Percentiles rank a stretch among this genome's conserved stretches.
Evolutionary conservation across 2,888 invertebrate species (phyloP).

Genomic region (Capitulum mitella): DNA sequence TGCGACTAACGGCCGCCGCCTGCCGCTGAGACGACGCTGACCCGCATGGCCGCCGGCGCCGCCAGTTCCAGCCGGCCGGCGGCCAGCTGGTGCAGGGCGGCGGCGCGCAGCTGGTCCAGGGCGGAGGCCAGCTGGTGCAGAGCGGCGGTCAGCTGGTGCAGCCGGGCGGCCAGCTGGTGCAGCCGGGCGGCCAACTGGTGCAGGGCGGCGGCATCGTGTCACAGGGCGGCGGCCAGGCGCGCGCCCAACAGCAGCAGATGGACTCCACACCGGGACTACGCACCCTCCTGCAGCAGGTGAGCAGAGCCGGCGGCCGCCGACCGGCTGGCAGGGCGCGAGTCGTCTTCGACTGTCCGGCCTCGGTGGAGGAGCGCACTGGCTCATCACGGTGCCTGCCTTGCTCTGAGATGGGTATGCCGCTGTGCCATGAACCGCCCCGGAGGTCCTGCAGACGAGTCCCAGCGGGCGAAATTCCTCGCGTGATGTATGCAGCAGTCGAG

Average conservation of each 20-base stretch:
- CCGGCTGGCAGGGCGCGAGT: no score
- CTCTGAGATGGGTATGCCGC: no score
- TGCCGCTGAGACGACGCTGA: no score
- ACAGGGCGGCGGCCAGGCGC: not conserved
- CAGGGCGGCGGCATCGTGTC: not conserved
- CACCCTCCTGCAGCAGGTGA: conserved; percentile 21
- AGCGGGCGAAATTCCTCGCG: no score
- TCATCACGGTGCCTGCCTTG: no score
- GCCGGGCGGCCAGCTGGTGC: not conserved
- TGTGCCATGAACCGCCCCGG: no score
- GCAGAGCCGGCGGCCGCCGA: no score
- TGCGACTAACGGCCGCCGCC: no score
- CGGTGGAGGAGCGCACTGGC: no score
- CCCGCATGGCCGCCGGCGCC: not conserved
- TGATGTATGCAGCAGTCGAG: no score
- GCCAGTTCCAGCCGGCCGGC: not conserved
- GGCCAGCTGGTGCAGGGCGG: not conserved
- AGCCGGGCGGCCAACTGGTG: not conserved
- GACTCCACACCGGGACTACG: conserved; percentile 12
- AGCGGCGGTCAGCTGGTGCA: not conserved
- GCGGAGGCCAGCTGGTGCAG: not conserved
- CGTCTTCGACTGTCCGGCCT: no score
- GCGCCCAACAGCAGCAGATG: conserved; percentile 21
- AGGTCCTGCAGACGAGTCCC: no score
- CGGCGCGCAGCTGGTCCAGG: not conserved